Evolutionary conservation across 2,113 vertebrate species (phyloP).

Genomic region (Motacilla tschutschensis): DNA sequence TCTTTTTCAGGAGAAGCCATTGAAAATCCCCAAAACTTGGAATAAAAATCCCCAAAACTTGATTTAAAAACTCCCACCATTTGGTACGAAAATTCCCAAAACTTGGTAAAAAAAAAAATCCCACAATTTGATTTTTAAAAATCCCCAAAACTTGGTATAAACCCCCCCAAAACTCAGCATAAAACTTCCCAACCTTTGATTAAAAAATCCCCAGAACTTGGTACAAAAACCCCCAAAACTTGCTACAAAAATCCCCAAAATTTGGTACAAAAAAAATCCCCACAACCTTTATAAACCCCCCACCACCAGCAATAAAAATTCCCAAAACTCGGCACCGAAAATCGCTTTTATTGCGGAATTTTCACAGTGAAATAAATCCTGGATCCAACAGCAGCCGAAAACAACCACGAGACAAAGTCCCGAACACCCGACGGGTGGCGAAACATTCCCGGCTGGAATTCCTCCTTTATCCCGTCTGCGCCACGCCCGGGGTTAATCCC

Average conservation of each 20-base stretch:
- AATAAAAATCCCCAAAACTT: fast-evolving
- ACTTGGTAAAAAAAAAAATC: fast-evolving
- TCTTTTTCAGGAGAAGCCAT: neutral
- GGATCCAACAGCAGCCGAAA: neutral
- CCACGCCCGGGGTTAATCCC: neutral
- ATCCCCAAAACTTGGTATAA: too few relatives aligned
- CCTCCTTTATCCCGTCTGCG: neutral
- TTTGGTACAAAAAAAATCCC: fast-evolving
- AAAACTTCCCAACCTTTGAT: neutral
- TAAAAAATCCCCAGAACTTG: neutral
- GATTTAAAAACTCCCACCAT: fast-evolving
- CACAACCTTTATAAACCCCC: neutral
- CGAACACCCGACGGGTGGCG: neutral
- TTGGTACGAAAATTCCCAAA: neutral
- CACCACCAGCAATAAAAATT: neutral
- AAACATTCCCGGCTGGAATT: neutral
- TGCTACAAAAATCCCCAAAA: fast-evolving
- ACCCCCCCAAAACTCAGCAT: neutral
- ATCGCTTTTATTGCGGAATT: constrained; percentile 5
- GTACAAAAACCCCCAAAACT: neutral
- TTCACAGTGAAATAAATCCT: constrained; percentile 3
- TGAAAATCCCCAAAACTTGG: neutral
- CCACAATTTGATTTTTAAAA: too few relatives aligned
- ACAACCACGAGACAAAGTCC: neutral
- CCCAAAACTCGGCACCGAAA: neutral